Evolutionary conservation across 2,888 invertebrate genomes (phyloP), one percentile per base, ranked within the genome.

Genomic region (Blera fallax): DNA sequence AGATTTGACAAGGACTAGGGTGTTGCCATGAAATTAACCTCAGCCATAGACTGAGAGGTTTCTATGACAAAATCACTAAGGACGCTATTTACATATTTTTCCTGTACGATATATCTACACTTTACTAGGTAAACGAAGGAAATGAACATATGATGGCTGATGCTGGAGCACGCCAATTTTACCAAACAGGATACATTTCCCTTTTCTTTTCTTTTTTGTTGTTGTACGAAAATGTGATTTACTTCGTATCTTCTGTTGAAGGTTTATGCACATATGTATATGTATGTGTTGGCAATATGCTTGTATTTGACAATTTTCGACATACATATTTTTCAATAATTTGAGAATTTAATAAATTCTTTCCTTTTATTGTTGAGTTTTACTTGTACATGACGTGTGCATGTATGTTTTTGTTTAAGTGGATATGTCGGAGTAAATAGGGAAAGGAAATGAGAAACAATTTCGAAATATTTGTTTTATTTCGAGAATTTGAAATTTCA

Each of bases 11-110:
- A 40, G 58, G 73, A 60, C 69, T 79, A 88, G 91, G 91, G 91
- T 90, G 91, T 91, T 91, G 91, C 91, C 89, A 91, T 89, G 91
- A 90, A 90, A 89, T 90, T 88, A 89, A 89, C 89, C 89, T 89
- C 72, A 65, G 72, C 24, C 43, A 21, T 67, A 70, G 74, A 80
- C 58, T 70, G 64, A 29, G 74, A 74, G 73, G 85, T 85, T 85
- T 76, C 85, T 72, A 85, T 85, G 85, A 43, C 76, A 52, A 85
- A 80, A 81, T 85, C 85, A 81, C 85, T 81, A 85, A 77, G 85
- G 85, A 85, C 85, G 81, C 81, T 69, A 48, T 72, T 85, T 80
- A 54, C 64, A 56, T 69, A 43, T 50, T 60, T 34, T 60, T 34
- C 43, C 45, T 67, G 27, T 50, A 21, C 43, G 32, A 3, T 58